These are phyloP conservation scores for Umimayanthus chanpuru DNA, from an alignment of 92 coral and sea anemone genomes.

Conservation along the genomic window DNA sequence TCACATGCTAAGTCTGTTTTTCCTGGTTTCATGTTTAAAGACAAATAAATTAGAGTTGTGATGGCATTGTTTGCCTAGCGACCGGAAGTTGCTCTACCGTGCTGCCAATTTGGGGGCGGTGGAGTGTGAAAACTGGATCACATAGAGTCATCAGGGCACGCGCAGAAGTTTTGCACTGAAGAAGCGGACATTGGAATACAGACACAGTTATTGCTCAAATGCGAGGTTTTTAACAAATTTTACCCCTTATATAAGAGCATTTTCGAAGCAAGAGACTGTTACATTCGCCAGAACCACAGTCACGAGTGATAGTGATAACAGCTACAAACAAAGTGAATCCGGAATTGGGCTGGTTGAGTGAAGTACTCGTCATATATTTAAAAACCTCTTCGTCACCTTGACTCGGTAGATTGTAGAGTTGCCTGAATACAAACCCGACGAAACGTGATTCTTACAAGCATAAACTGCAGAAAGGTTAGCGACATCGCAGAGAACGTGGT, in stretches of 20 bases:
- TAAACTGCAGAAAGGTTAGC: neutral
- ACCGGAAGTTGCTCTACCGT: slow-evolving; percentile 35
- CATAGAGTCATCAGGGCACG: slow-evolving; percentile 29
- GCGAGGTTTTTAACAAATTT: neutral
- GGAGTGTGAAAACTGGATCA: slow-evolving; percentile 26
- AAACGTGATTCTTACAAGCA: neutral
- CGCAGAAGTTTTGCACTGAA: neutral
- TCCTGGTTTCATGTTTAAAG: slow-evolving; percentile 41
- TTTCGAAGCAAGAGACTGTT: neutral
- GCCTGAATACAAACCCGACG: neutral
- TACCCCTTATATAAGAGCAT: neutral
- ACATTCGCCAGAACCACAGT: neutral
- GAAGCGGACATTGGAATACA: neutral
- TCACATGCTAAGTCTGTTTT: slow-evolving; percentile 30
- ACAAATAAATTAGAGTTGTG: slow-evolving; percentile 26
- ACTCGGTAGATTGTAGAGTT: neutral
- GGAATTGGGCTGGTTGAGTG: neutral
- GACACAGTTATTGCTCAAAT: neutral
- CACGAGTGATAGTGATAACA: neutral
- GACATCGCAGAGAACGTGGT: neutral
- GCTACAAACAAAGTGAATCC: neutral
- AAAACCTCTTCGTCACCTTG: no score
- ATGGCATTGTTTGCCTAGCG: slow-evolving; percentile 18
- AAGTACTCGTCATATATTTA: neutral
- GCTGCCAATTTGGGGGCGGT: slow-evolving; percentile 38